Percentiles rank a stretch among this genome's conserved stretches.
These are phyloP conservation scores for Aleiodes alternator DNA, from an alignment of 2,888 invertebrate species.

Conservation along the genomic window DNA sequence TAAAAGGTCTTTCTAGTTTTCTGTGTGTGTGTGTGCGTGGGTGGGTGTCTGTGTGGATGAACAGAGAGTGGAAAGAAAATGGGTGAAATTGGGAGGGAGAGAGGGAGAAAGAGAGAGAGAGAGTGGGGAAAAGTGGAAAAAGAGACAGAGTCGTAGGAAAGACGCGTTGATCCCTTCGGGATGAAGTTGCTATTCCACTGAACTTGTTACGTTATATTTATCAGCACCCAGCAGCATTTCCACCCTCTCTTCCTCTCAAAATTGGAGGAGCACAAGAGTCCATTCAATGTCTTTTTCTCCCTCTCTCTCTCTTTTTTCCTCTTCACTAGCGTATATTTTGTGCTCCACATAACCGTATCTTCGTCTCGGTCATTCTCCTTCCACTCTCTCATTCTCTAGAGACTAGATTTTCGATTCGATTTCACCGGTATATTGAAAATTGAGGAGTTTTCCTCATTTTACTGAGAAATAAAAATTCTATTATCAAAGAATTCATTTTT, in stretches of 20 bases:
- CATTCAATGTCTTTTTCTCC: slow-evolving; percentile 60
- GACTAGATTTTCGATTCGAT: neutral
- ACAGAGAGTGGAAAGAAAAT: slow-evolving; percentile 44
- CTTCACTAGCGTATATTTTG: slow-evolving; percentile 55
- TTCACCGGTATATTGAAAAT: neutral
- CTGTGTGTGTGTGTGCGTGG: slow-evolving; percentile 41
- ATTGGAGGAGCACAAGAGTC: slow-evolving; percentile 50
- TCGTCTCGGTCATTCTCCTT: slow-evolving; percentile 12
- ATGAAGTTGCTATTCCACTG: slow-evolving; percentile 74
- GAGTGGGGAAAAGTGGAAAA: slow-evolving; percentile 14
- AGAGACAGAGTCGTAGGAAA: slow-evolving; percentile 55
- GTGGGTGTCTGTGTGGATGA: too few species aligned
- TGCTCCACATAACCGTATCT: slow-evolving; percentile 17
- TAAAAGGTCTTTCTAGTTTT: slow-evolving; percentile 30
- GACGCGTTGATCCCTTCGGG: slow-evolving; percentile 74
- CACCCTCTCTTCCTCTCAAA: slow-evolving; percentile 59
- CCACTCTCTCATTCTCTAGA: neutral
- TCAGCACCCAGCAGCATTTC: slow-evolving; percentile 68
- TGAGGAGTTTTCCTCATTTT: neutral
- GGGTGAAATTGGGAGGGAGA: slow-evolving; percentile 24
- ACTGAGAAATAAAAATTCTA: too few species aligned
- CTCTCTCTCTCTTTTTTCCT: slow-evolving; percentile 61
- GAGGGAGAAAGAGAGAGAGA: slow-evolving; percentile 26
- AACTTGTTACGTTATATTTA: slow-evolving; percentile 76
- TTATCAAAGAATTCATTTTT: too few species aligned